phyloP scores from a whole-genome alignment of 2,797 vertebrate genomes.

The Poecilia gillii region DNA sequence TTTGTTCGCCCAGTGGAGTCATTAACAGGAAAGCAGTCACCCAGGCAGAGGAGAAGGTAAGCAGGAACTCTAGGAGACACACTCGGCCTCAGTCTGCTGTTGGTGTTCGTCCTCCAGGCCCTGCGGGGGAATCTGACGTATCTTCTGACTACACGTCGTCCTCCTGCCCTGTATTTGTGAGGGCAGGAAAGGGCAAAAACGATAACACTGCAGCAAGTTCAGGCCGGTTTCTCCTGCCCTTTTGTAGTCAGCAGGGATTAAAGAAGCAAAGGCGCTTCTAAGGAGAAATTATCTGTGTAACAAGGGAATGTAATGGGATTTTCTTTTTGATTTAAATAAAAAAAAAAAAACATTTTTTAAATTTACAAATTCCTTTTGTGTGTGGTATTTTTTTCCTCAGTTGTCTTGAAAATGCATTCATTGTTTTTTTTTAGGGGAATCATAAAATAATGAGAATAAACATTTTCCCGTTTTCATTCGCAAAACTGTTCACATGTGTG shows the following conservation, averaged over 20 bases:
- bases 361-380: neutral
- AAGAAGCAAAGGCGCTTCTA: neutral
- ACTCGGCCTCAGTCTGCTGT: constrained; percentile 56
- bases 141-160: constrained; percentile 47
- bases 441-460: neutral
- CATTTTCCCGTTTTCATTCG: constrained; percentile 1
- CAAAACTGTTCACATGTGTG: neutral
- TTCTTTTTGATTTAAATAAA: neutral
- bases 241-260: constrained; percentile 35
- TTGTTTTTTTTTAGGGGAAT: neutral
- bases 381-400: neutral
- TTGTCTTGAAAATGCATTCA: neutral
- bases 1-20: constrained; percentile 22
- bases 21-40: constrained; percentile 17
- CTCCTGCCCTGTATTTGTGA: constrained; percentile 64
- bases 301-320: constrained; percentile 21
- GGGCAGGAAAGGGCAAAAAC: constrained; percentile 42
- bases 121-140: constrained; percentile 51
- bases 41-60: neutral
- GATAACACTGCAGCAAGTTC: constrained; percentile 55
- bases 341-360: neutral
- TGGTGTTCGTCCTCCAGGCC: constrained; percentile 55
- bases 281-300: constrained; percentile 54
- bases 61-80: constrained; percentile 50
- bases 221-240: constrained; percentile 54